Conservation (phyloP, 2,888 invertebrate genomes). For the Caenorhabditis sulstoni region DNA sequence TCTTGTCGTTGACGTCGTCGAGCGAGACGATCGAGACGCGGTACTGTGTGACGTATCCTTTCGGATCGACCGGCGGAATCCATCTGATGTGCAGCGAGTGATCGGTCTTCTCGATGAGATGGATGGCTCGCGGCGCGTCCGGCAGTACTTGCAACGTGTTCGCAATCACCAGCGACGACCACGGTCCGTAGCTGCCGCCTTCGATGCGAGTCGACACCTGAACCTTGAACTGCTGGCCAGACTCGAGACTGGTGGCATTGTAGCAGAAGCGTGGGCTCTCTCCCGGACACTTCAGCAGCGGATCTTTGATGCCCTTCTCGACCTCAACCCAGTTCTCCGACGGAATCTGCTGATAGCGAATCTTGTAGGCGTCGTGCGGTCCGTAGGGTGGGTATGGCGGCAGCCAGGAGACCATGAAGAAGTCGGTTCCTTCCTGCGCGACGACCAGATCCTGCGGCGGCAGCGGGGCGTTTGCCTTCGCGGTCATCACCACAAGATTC, state of each 20-base stretch:
- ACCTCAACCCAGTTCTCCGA: constrained; percentile 76
- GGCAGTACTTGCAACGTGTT: constrained; percentile 80
- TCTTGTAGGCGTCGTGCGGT: constrained; percentile 80
- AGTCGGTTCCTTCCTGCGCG: constrained; percentile 79
- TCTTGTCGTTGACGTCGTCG: constrained; percentile 74
- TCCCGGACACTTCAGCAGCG: constrained; percentile 75
- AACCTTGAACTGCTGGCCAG: constrained; percentile 79
- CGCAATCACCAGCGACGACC: constrained; percentile 76
- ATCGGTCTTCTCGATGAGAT: constrained; percentile 79
- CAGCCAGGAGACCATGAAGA: constrained; percentile 80
- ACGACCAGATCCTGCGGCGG: constrained; percentile 80
- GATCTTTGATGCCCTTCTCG: constrained; percentile 74
- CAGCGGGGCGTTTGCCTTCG: constrained; percentile 79
- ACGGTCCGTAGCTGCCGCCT: constrained; percentile 80
- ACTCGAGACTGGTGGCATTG: constrained; percentile 79
- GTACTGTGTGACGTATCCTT: constrained; percentile 78
- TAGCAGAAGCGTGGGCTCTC: constrained; percentile 78
- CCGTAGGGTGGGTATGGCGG: constrained; percentile 81
- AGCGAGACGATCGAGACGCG: constrained; percentile 75
- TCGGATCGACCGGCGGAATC: constrained; percentile 78
- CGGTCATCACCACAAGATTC: constrained; percentile 80
- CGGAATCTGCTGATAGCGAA: constrained; percentile 76
- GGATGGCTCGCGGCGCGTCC: constrained; percentile 79
- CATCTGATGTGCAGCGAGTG: constrained; percentile 78
- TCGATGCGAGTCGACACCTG: constrained; percentile 77